phyloP scores from a whole-genome alignment of 2,113 vertebrate genomes.

The Trematomus loennbergii region DNA sequence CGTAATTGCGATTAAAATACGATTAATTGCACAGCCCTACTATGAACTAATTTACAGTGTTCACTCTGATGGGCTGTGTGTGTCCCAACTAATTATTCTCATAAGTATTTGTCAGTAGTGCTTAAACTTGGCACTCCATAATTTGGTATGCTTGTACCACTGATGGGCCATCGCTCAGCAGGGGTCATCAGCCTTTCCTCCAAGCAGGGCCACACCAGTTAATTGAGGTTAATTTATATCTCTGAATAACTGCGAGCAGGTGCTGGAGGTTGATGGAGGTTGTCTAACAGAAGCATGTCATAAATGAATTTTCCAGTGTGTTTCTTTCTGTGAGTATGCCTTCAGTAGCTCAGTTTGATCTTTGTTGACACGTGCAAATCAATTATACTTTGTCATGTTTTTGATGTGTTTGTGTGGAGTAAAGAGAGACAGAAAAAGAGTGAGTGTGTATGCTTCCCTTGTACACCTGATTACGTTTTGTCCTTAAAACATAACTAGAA shows the following conservation, averaged over 20 bases:
- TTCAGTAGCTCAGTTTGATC: conserved; percentile 11
- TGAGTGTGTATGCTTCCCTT: not conserved
- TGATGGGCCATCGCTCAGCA: conserved; percentile 45
- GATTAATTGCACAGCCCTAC: no score
- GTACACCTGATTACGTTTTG: not conserved
- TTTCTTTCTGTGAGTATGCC: not conserved
- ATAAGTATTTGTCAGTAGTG: conserved; percentile 54
- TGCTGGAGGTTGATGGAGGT: conserved; percentile 49
- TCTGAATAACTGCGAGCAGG: conserved; percentile 58
- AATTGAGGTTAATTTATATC: conserved; percentile 75
- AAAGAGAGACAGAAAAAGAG: not conserved
- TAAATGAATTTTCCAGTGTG: conserved; percentile 16
- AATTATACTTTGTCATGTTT: conserved; percentile 4
- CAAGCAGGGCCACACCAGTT: conserved; percentile 48
- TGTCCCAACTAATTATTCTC: conserved; percentile 49
- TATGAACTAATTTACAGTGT: not conserved
- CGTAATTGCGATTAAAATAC: no score
- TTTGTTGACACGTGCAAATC: not conserved
- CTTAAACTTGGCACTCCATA: conserved; percentile 58
- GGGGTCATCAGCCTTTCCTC: conserved; percentile 49
- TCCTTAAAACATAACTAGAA: conserved; percentile 9
- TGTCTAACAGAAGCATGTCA: conserved; percentile 25
- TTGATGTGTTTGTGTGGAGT: not conserved
- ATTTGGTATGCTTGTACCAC: conserved; percentile 56
- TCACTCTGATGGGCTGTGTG: conserved; percentile 21